Conservation (phyloP, 2,113 vertebrate genomes). For the Mesitornis unicolor region DNA sequence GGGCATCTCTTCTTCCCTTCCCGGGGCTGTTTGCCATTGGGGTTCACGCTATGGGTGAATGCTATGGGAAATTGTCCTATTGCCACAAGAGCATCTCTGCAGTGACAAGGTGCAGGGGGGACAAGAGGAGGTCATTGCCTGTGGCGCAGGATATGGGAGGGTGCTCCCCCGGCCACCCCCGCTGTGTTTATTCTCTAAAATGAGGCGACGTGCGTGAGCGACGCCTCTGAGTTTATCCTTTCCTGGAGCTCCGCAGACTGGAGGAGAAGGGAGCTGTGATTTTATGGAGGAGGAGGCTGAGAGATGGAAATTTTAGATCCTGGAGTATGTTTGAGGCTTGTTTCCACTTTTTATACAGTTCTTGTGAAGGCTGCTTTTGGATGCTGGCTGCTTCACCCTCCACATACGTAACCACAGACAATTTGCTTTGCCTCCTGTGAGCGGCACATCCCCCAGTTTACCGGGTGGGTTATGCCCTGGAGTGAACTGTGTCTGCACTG, state of each 20-base stretch:
- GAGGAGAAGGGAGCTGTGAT: not conserved
- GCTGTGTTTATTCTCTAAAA: not conserved
- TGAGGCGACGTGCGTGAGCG: not conserved
- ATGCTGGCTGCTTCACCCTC: not conserved
- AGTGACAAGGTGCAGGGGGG: not conserved
- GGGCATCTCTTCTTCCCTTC: not conserved
- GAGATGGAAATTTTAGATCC: constrained; percentile 19
- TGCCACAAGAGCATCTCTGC: not conserved
- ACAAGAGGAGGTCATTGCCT: not conserved
- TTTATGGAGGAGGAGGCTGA: not conserved
- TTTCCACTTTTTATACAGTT: constrained; percentile 10
- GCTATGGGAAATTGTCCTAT: not conserved
- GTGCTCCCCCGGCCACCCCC: not conserved
- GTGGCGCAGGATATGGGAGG: not conserved
- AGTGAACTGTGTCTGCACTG: not conserved
- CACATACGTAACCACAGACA: constrained; percentile 30
- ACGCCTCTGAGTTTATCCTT: not conserved
- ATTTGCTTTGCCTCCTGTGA: constrained; percentile 56
- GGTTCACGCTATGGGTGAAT: too few species aligned
- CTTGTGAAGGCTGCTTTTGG: not conserved
- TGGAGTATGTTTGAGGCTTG: not conserved
- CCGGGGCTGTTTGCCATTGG: not conserved
- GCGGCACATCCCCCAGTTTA: not conserved
- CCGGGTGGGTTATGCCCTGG: constrained; percentile 24
- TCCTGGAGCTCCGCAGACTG: not conserved